phyloP scores from a whole-genome alignment of 1,140 invertebrate genomes.

The Grapholita molesta region DNA sequence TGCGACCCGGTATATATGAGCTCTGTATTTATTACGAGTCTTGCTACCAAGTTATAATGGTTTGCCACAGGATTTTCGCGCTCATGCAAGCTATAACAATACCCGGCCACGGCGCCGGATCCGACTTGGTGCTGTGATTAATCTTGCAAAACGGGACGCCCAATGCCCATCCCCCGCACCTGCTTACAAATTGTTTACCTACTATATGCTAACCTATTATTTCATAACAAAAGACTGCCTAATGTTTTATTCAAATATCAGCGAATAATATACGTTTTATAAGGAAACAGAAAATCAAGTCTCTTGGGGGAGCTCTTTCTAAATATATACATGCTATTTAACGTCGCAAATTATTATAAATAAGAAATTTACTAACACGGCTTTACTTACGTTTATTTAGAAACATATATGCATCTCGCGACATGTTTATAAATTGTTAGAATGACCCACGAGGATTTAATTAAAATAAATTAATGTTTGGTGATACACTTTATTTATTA shows the following conservation, averaged over 20 bases:
- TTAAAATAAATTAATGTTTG: no score
- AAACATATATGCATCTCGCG: no score
- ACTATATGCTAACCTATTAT: constrained; percentile 30
- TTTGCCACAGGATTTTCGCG: neutral
- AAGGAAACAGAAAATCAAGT: neutral
- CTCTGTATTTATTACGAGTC: neutral
- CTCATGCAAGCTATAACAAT: neutral
- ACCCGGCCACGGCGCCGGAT: constrained; percentile 22
- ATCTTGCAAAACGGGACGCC: constrained; percentile 48
- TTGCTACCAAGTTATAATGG: neutral
- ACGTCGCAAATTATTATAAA: neutral
- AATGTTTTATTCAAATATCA: constrained; percentile 21
- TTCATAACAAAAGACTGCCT: constrained; percentile 15
- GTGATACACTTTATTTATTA: neutral
- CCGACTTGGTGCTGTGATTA: constrained; percentile 46
- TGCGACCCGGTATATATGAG: neutral
- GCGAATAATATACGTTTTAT: constrained; percentile 11
- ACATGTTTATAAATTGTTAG: no score
- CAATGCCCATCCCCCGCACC: constrained; percentile 38
- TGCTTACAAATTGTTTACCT: constrained; percentile 63
- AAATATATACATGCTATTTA: neutral
- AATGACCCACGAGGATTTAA: no score
- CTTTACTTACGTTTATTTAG: no score
- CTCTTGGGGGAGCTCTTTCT: neutral
- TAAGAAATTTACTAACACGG: no score